phyloP scores from a whole-genome alignment of 2,113 vertebrate genomes.

The Oreotrochilus melanogaster region DNA sequence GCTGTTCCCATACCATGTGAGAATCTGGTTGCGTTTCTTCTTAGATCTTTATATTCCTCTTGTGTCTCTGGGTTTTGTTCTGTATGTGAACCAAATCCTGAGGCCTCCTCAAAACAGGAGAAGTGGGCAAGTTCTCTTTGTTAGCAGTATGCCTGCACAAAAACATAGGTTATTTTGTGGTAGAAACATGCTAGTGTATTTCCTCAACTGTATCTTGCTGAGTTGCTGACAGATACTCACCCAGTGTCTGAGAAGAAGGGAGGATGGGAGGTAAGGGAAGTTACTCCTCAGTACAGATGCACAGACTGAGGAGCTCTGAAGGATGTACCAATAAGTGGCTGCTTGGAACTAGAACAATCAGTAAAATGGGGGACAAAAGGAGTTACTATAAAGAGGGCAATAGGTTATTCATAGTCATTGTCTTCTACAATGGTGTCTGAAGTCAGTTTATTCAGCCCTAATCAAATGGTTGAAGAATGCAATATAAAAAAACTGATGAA shows the following conservation, averaged over 20 bases:
- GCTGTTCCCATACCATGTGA: neutral
- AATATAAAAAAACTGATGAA: neutral
- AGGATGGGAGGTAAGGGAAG: accelerated
- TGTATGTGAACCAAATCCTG: neutral
- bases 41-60: neutral
- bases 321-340: neutral
- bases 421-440: neutral
- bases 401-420: neutral
- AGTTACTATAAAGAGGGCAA: neutral
- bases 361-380: neutral
- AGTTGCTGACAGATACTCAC: neutral
- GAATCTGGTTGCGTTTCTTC: neutral
- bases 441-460: neutral
- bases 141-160: neutral
- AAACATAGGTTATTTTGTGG: neutral
- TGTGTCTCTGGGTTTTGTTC: neutral
- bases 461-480: neutral
- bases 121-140: neutral
- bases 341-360: neutral
- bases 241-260: neutral
- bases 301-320: neutral
- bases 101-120: neutral
- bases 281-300: neutral
- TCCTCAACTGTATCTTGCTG: neutral
- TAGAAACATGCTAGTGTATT: neutral